phyloP scores from a whole-genome alignment of 2,113 vertebrate species.

The Scomber japonicus region DNA sequence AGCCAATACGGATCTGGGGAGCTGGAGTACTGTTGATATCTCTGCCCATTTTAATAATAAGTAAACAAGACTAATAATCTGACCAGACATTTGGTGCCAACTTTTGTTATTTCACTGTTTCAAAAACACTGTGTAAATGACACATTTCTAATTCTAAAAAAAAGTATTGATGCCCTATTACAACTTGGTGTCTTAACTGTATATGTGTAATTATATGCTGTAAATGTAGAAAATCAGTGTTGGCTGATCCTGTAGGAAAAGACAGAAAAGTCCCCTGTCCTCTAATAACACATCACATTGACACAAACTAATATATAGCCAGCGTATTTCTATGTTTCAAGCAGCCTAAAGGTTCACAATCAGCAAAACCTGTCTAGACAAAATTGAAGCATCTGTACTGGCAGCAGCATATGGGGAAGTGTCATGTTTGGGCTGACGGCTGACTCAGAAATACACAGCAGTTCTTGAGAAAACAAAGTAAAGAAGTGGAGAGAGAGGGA shows the following conservation, averaged over 20 bases:
- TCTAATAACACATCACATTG: neutral
- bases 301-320: neutral
- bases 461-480: slow-evolving; percentile 18
- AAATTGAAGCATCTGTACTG: slow-evolving; percentile 37
- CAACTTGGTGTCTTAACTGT: too few species aligned
- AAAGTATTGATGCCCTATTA: too few species aligned
- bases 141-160: too few species aligned
- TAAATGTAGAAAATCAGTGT: neutral
- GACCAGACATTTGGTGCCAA: too few species aligned
- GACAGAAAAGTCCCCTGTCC: neutral
- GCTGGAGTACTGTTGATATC: too few species aligned
- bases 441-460: slow-evolving; percentile 36
- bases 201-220: too few species aligned
- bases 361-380: slow-evolving; percentile 12
- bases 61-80: too few species aligned
- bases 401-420: slow-evolving; percentile 33
- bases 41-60: too few species aligned
- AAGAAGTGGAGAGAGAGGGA: neutral
- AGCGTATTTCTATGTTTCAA: neutral
- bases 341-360: neutral
- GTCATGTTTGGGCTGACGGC: slow-evolving; percentile 36
- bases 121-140: too few species aligned
- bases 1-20: too few species aligned
- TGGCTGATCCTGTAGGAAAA: neutral
- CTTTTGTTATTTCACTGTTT: too few species aligned